Evolutionary conservation across 2,797 vertebrate genomes (phyloP).

Genomic region (Buphagus erythrorhynchus): DNA sequence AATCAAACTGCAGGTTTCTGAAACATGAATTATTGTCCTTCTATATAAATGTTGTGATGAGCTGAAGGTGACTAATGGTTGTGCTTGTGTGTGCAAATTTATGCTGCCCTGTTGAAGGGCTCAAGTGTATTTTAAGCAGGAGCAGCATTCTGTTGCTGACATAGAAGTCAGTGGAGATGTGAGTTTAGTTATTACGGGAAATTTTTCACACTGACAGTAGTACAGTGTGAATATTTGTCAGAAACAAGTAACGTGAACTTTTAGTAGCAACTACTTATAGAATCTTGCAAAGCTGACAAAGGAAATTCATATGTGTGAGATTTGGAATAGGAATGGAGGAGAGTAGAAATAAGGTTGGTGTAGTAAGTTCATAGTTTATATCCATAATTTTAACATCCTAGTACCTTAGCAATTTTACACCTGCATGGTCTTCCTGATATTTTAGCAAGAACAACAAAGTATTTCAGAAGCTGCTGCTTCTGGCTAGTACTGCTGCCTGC

Average conservation of each 20-base stretch:
- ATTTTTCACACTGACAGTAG: not conserved
- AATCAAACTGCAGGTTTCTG: not conserved
- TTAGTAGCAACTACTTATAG: not conserved
- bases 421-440: not conserved
- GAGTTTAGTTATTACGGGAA: not conserved
- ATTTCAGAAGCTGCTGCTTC: not conserved
- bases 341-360: not conserved
- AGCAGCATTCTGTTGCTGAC: not conserved
- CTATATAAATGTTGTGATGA: not conserved
- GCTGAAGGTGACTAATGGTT: not conserved
- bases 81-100: accelerated
- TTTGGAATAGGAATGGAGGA: not conserved
- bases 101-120: not conserved
- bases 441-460: not conserved
- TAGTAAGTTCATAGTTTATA: not conserved
- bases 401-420: not conserved
- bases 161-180: not conserved
- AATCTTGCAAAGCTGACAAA: not conserved
- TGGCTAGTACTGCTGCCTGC: not conserved
- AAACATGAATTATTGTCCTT: not conserved
- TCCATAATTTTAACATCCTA: not conserved
- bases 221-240: not conserved
- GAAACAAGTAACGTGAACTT: not conserved
- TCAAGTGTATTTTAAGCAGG: not conserved
- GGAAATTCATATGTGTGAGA: not conserved